Conservation (phyloP, 2,888 invertebrate species). For the Lycia hirtaria region DNA sequence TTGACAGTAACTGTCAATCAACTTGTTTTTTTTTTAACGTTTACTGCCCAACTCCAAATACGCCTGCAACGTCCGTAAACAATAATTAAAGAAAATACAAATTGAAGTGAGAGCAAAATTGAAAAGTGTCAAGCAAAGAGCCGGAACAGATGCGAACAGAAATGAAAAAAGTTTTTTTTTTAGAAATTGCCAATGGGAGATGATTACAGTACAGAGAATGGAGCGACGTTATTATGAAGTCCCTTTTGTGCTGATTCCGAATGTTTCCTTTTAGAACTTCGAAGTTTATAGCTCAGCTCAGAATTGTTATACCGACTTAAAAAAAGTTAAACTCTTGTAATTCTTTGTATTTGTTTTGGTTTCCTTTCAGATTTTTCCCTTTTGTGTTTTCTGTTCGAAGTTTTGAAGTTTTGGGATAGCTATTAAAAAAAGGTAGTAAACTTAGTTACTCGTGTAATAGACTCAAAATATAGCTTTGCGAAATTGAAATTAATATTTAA, state of each 20-base stretch:
- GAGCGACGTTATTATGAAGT: constrained; percentile 80
- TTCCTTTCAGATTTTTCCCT: constrained; percentile 6
- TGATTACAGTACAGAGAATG: constrained; percentile 82
- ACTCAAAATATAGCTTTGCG: constrained; percentile 4
- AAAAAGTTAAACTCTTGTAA: constrained; percentile 72
- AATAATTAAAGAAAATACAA: constrained; percentile 33
- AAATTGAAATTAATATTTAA: constrained; percentile 1
- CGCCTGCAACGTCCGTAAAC: constrained; percentile 10
- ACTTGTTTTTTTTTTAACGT: too few relatives aligned
- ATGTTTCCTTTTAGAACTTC: constrained; percentile 73
- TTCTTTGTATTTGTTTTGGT: constrained; percentile 55
- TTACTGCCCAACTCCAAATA: background rate
- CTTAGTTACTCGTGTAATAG: constrained; percentile 14
- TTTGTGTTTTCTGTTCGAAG: constrained; percentile 33
- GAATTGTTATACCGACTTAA: constrained; percentile 61
- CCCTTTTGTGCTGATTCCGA: constrained; percentile 75
- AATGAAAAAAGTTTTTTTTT: constrained; percentile 85
- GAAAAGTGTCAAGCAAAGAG: constrained; percentile 65
- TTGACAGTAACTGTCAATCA: too few relatives aligned
- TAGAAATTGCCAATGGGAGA: constrained; percentile 76
- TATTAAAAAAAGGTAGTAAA: constrained; percentile 26
- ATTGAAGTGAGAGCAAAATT: constrained; percentile 58
- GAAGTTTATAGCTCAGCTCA: constrained; percentile 65
- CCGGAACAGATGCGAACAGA: constrained; percentile 80
- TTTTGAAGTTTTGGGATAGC: constrained; percentile 33